Evolutionary conservation across 1,140 invertebrate genomes (phyloP).

Genomic region (Heliconius melpomene): DNA sequence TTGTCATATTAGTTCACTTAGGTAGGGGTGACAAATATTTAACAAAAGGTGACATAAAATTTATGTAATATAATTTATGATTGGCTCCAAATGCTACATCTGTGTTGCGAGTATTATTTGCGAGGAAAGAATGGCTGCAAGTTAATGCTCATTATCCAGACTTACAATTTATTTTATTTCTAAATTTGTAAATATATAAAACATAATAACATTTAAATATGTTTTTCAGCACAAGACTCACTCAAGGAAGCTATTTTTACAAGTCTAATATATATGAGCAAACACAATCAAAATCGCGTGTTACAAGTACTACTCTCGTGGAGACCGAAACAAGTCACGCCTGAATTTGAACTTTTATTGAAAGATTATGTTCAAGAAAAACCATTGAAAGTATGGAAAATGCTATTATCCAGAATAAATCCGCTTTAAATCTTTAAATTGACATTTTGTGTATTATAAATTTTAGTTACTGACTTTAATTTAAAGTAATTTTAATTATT

Average conservation of each 20-base stretch:
- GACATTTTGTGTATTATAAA: constrained; percentile 9
- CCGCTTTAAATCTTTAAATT: constrained; percentile 25
- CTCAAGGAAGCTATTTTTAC: constrained; percentile 70
- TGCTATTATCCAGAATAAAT: constrained; percentile 45
- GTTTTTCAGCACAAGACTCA: constrained; percentile 59
- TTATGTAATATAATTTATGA: too few relatives aligned
- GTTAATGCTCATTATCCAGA: too few relatives aligned
- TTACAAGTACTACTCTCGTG: constrained; percentile 55
- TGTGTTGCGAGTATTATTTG: too few relatives aligned
- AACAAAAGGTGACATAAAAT: too few relatives aligned
- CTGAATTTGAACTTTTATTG: constrained; percentile 56
- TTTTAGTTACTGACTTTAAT: neutral
- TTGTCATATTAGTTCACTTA: too few relatives aligned
- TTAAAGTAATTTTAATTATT: constrained; percentile 1
- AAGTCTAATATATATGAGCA: constrained; percentile 67
- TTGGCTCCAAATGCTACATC: too few relatives aligned
- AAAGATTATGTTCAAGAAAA: constrained; percentile 61
- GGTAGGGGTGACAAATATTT: too few relatives aligned
- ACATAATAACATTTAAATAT: neutral
- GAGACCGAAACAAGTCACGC: constrained; percentile 56
- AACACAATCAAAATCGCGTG: constrained; percentile 58
- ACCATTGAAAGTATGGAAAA: constrained; percentile 58
- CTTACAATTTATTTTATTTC: too few relatives aligned
- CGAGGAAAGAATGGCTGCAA: too few relatives aligned
- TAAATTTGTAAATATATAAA: too few relatives aligned